phyloP scores from a whole-genome alignment of 1,140 invertebrate genomes.

The Achatina immaculata region DNA sequence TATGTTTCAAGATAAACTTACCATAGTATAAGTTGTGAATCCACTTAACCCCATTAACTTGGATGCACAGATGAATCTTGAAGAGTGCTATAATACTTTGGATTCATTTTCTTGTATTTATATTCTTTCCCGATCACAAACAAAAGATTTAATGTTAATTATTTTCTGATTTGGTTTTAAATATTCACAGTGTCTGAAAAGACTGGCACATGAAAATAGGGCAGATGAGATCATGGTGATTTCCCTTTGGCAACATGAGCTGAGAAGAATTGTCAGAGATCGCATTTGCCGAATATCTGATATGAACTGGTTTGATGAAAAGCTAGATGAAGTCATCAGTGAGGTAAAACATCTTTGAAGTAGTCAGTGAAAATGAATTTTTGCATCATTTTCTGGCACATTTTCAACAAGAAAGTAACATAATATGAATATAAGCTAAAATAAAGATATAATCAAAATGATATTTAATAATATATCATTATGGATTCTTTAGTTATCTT shows the following conservation, averaged over 20 bases:
- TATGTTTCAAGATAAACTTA: too few relatives aligned
- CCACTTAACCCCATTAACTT: too few relatives aligned
- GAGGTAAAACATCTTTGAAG: conserved; percentile 46
- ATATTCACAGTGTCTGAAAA: conserved; percentile 61
- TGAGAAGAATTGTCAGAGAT: conserved; percentile 66
- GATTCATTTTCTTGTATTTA: too few relatives aligned
- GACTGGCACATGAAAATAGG: conserved; percentile 65
- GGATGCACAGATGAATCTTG: too few relatives aligned
- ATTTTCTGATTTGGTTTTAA: too few relatives aligned
- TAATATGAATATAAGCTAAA: background rate
- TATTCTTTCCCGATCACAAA: too few relatives aligned
- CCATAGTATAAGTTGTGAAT: too few relatives aligned
- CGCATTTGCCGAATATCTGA: conserved; percentile 63
- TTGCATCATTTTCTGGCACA: background rate
- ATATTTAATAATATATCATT: too few relatives aligned
- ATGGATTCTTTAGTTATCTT: too few relatives aligned
- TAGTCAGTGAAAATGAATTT: background rate
- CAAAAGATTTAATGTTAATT: too few relatives aligned
- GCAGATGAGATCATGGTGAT: conserved; percentile 68
- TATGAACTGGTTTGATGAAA: conserved; percentile 67
- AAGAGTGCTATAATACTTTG: too few relatives aligned
- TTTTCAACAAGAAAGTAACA: background rate
- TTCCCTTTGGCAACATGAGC: conserved; percentile 69
- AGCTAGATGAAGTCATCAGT: conserved; percentile 54
- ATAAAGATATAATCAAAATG: too few relatives aligned